These are phyloP conservation scores for Mellivora capensis DNA, from an alignment of 2,113 vertebrate species.

Conservation along the genomic window DNA sequence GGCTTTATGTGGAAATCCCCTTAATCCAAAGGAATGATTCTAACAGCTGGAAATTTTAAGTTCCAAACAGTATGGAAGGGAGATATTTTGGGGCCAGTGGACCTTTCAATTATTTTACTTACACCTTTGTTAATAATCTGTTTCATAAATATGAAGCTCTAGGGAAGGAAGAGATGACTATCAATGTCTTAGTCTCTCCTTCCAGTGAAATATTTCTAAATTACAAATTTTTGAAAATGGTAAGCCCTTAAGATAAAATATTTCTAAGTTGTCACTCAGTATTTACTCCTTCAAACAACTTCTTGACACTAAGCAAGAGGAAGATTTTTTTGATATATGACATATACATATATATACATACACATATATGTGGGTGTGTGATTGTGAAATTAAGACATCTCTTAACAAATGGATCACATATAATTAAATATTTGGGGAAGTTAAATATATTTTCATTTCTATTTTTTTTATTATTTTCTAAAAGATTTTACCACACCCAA, in stretches of 20 bases:
- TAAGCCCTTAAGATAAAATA: conserved; percentile 12
- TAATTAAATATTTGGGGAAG: conserved; percentile 47
- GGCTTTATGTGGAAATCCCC: neutral
- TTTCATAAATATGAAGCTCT: conserved; percentile 12
- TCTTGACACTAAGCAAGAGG: conserved; percentile 37
- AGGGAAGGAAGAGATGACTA: too few relatives aligned
- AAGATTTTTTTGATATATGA: conserved; percentile 11
- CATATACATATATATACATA: neutral
- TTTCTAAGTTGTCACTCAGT: conserved; percentile 16
- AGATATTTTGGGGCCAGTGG: neutral
- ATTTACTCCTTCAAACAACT: conserved; percentile 21
- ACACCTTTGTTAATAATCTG: neutral
- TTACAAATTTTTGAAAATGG: conserved; percentile 46
- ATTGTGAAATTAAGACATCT: conserved; percentile 30
- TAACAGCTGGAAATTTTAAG: conserved; percentile 25
- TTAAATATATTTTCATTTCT: conserved; percentile 15
- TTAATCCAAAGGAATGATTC: conserved; percentile 37
- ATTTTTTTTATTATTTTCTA: neutral
- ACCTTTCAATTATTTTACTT: conserved; percentile 18
- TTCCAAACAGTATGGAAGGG: neutral
- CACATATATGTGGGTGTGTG: neutral
- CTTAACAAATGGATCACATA: conserved; percentile 35
- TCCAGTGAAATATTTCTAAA: conserved; percentile 37
- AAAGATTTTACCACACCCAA: neutral
- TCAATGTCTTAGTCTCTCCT: neutral